A percentile compares a stretch with the other conserved stretches of the same genome.
These are phyloP conservation scores for Synergus itoensis DNA, from an alignment of 2,888 invertebrate genomes.

Conservation along the genomic window DNA sequence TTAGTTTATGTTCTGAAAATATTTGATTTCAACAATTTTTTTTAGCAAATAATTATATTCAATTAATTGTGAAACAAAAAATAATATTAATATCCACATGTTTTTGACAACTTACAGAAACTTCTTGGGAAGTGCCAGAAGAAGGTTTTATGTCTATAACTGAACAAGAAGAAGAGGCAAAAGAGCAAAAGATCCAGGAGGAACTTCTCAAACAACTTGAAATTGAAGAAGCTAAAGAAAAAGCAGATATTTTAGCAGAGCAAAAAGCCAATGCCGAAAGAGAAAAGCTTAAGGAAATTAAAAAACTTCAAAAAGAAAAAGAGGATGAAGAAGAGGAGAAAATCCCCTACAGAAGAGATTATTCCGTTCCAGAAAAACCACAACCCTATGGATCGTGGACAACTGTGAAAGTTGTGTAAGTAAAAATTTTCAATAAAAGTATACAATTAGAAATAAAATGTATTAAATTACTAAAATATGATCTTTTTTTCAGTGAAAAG, in stretches of 20 bases:
- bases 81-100: no score
- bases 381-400: slow-evolving; percentile 90
- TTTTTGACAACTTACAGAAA: slow-evolving; percentile 80
- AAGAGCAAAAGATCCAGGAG: slow-evolving; percentile 78
- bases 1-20: no score
- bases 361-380: slow-evolving; percentile 82
- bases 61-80: no score
- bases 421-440: slow-evolving; percentile 47
- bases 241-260: slow-evolving; percentile 74
- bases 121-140: slow-evolving; percentile 87
- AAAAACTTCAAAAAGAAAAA: slow-evolving; percentile 76
- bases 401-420: slow-evolving; percentile 82
- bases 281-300: slow-evolving; percentile 67
- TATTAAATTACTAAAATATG: neutral
- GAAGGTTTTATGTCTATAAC: slow-evolving; percentile 85
- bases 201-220: slow-evolving; percentile 78
- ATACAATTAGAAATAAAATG: slow-evolving; percentile 1
- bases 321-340: slow-evolving; percentile 72
- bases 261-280: slow-evolving; percentile 71
- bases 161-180: slow-evolving; percentile 82
- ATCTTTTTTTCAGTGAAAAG: slow-evolving; percentile 76
- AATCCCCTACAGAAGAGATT: slow-evolving; percentile 77
- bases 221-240: slow-evolving; percentile 78
- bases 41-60: no score
- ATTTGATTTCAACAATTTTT: no score